Conservation (phyloP, 2,113 vertebrate genomes). For the Leucopsar rothschildi region DNA sequence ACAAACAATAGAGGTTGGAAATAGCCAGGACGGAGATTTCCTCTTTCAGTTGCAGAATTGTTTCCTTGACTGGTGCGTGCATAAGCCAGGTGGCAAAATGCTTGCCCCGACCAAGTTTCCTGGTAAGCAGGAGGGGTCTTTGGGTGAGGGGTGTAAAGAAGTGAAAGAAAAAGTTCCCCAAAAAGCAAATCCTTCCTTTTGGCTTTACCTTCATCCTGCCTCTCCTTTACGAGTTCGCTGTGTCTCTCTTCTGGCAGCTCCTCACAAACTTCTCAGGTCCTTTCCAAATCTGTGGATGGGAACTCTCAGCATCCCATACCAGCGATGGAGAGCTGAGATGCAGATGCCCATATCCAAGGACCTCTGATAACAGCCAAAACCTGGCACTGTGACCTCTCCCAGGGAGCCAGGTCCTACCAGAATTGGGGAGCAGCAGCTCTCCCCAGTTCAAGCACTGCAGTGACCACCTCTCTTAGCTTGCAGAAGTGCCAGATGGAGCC, state of each 20-base stretch:
- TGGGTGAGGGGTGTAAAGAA: neutral
- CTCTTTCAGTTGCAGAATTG: constrained; percentile 61
- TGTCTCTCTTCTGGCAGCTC: neutral
- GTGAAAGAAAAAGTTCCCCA: neutral
- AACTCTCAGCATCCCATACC: neutral
- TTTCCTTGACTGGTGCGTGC: constrained; percentile 54
- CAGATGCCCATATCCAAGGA: neutral
- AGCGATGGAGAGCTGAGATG: neutral
- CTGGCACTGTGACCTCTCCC: neutral
- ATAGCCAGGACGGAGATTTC: constrained; percentile 48
- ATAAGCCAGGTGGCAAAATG: constrained; percentile 55
- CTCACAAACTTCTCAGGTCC: neutral
- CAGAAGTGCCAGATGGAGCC: neutral
- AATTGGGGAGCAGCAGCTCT: neutral
- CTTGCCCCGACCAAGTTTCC: neutral
- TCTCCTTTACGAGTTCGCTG: neutral
- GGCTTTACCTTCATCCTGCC: neutral
- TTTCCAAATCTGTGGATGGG: neutral
- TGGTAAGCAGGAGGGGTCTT: neutral
- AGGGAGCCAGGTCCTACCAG: neutral
- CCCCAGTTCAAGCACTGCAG: neutral
- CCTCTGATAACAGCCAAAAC: neutral
- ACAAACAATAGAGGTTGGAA: constrained; percentile 67
- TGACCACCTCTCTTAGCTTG: neutral
- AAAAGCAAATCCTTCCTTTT: neutral